Evolutionary conservation across 2,113 vertebrate genomes (phyloP), one percentile per base, ranked within the genome.

Genomic region (Rhipidura dahli): DNA sequence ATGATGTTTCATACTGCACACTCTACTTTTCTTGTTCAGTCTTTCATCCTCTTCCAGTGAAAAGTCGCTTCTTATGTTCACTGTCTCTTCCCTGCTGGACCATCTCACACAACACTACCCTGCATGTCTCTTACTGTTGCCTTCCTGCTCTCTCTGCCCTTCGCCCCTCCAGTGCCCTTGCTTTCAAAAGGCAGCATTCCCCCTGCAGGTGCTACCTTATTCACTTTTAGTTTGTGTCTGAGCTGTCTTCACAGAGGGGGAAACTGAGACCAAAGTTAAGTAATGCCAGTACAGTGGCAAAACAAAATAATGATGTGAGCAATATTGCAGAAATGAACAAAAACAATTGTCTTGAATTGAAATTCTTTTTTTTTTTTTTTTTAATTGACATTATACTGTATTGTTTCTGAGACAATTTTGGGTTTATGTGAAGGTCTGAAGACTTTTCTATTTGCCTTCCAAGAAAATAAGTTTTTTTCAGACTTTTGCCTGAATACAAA

Each of bases 201-300:
- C 31, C 50, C 13, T 1, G 2, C 1, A 11, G 51, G 51, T 53
- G 69, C 21, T 47, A 18, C 49, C 54, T 70, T 31, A 15, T 26
- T 49, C 51, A 64, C 31, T 56, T 68, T 71, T 30, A 51, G 21
- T 81, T 65, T 84, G 59, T 60, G 15, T 47, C 63, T 66, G 49
- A 93, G 40, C n/a, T 0, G 0, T 75, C 27, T 87, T 78, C 60
- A 51, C 30, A 49, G 53, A 54, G 33, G 20, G 7, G 33, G 21
- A 84, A 89, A 79, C 72, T 71, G 40, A 83, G 50, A 66, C 39
- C 44, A 84, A 75, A 68, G 39, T 39, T 73, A 83, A 90, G 51
- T 35, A 70, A 11, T 71, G 73, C 40, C 83, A 79, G 44, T 27
- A 71, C 42, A 49, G 56, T 42, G 39, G 44, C n/a, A 66, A 90